A percentile compares a stretch with the other conserved stretches of the same genome.
These are phyloP conservation scores for Ostrea denselamellosa DNA, from an alignment of 1,140 invertebrate genomes.

Conservation along the genomic window DNA sequence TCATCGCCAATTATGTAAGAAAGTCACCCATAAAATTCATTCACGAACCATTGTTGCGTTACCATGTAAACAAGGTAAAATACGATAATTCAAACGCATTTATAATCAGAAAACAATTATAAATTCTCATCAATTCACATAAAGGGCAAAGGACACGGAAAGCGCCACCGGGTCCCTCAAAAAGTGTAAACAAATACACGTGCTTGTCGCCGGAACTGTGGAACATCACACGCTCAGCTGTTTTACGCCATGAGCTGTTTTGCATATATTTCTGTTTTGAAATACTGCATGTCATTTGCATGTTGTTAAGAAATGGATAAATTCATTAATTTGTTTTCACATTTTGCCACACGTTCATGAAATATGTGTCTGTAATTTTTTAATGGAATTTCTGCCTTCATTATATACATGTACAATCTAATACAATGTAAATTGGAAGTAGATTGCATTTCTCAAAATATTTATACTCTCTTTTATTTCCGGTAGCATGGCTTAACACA, in stretches of 20 bases:
- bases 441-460: no score
- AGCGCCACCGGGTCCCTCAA: neutral
- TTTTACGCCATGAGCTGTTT: conserved; percentile 11
- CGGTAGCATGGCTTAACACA: no score
- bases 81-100: conserved; percentile 20
- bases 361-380: neutral
- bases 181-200: conserved; percentile 35
- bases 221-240: neutral
- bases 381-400: neutral
- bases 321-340: neutral
- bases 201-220: neutral
- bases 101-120: conserved; percentile 38
- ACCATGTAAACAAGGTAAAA: neutral
- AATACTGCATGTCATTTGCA: conserved; percentile 25
- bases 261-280: conserved; percentile 10
- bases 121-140: conserved; percentile 25
- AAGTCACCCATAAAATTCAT: neutral
- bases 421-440: no score
- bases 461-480: no score
- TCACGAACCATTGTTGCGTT: neutral
- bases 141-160: conserved; percentile 5
- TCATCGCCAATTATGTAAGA: neutral
- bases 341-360: neutral
- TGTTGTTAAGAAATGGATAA: conserved; percentile 14
- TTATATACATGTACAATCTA: no score